Conservation (phyloP, 2,113 vertebrate species). For the Muntiacus reevesi region DNA sequence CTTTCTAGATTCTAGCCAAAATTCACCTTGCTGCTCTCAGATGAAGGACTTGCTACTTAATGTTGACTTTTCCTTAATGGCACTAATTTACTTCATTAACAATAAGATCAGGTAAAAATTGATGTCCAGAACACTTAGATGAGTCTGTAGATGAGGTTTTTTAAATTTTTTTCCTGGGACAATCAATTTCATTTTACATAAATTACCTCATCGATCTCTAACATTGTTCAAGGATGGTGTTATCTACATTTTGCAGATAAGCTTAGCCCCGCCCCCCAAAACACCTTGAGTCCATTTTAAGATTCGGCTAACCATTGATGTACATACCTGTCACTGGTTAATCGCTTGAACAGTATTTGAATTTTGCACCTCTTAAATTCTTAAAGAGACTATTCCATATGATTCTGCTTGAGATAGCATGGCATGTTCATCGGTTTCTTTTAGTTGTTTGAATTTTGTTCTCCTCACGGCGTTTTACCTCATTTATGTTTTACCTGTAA, state of each 20-base stretch:
- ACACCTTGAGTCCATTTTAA: background rate
- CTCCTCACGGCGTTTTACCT: background rate
- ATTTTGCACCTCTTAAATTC: background rate
- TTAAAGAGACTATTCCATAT: background rate
- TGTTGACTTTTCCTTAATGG: background rate
- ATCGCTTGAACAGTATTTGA: background rate
- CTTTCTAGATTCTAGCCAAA: background rate
- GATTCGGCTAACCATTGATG: background rate
- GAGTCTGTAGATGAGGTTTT: background rate
- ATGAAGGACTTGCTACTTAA: conserved; percentile 1
- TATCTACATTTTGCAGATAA: conserved; percentile 7
- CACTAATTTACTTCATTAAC: conserved; percentile 44
- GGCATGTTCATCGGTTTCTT: background rate
- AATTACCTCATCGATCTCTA: conserved; percentile 2
- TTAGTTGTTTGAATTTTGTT: background rate
- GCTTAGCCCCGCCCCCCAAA: too few relatives aligned
- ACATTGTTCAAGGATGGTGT: background rate
- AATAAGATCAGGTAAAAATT: conserved; percentile 39
- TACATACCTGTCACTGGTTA: background rate
- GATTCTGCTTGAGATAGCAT: background rate
- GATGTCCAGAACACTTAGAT: background rate
- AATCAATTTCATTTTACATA: conserved; percentile 42
- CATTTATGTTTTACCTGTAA: background rate
- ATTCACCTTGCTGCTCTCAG: background rate
- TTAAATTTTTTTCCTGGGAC: background rate